These are phyloP conservation scores for Saccostrea echinata DNA, from an alignment of 1,140 invertebrate species.

Conservation along the genomic window DNA sequence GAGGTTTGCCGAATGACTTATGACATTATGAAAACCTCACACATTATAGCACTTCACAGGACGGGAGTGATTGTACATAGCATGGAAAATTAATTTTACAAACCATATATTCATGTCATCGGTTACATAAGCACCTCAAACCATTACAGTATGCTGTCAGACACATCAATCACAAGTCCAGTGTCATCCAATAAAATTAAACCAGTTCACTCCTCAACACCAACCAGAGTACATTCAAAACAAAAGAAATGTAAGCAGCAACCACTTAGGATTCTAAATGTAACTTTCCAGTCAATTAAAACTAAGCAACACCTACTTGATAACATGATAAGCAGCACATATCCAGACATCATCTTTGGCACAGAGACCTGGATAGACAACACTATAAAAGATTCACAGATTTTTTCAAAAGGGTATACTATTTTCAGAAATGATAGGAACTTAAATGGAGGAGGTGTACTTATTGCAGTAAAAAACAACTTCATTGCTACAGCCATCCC, in stretches of 20 bases:
- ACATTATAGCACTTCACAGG: too few species aligned
- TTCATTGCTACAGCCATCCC: slow-evolving; percentile 40
- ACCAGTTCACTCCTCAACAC: slow-evolving; percentile 56
- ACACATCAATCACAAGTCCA: not conserved
- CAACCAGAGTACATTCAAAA: slow-evolving; percentile 10
- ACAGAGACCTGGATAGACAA: slow-evolving; percentile 56
- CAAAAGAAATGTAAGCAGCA: slow-evolving; percentile 14
- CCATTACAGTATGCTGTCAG: slow-evolving; percentile 41
- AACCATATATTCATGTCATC: too few species aligned
- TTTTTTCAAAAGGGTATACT: slow-evolving; percentile 49
- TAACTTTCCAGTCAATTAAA: slow-evolving; percentile 53
- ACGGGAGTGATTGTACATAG: too few species aligned
- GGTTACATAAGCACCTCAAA: too few species aligned
- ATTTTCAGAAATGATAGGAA: slow-evolving; percentile 56
- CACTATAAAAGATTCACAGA: slow-evolving; percentile 45
- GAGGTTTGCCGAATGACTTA: too few species aligned
- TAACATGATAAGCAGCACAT: slow-evolving; percentile 42
- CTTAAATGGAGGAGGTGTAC: slow-evolving; percentile 48
- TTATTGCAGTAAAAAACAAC: slow-evolving; percentile 50
- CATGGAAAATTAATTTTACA: too few species aligned
- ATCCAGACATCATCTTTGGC: slow-evolving; percentile 55
- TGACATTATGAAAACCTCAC: too few species aligned
- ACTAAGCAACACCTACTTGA: slow-evolving; percentile 28
- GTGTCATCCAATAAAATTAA: not conserved
- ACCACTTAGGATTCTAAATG: slow-evolving; percentile 47